Percentiles rank a stretch among this genome's conserved stretches.
Conservation (phyloP, 92 coral and sea anemone species). For the Porites lobata region DNA sequence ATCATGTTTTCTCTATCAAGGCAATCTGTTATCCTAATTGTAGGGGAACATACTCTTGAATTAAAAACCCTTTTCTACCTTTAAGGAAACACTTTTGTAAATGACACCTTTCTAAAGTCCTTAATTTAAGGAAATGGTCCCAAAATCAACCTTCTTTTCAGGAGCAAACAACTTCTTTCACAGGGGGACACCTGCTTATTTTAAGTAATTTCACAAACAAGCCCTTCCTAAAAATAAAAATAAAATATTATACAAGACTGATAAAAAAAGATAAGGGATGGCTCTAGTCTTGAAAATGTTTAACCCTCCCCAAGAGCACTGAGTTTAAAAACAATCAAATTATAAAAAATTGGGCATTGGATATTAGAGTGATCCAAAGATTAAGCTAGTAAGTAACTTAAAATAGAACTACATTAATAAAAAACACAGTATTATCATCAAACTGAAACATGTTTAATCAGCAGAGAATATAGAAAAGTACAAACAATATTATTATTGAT, state of each 20-base stretch:
- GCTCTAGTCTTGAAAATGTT: background rate
- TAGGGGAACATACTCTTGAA: background rate
- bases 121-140: background rate
- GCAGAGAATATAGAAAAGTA: too few relatives aligned
- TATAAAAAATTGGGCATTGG: too few relatives aligned
- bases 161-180: background rate
- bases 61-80: background rate
- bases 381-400: background rate
- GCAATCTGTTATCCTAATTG: background rate
- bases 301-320: background rate
- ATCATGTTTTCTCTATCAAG: background rate
- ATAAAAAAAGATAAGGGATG: too few relatives aligned
- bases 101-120: background rate
- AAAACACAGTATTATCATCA: background rate
- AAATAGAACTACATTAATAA: background rate
- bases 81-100: background rate
- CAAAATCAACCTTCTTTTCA: conserved; percentile 12
- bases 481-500: too few relatives aligned
- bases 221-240: too few relatives aligned
- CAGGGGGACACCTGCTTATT: conserved; percentile 2
- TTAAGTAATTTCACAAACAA: conserved; percentile 6
- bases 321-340: too few relatives aligned
- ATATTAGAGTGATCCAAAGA: too few relatives aligned
- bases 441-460: background rate
- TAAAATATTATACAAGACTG: too few relatives aligned